Base-by-base conservation (phyloP, 2,113 vertebrate species). In the Thalassoma bifasciatum region DNA sequence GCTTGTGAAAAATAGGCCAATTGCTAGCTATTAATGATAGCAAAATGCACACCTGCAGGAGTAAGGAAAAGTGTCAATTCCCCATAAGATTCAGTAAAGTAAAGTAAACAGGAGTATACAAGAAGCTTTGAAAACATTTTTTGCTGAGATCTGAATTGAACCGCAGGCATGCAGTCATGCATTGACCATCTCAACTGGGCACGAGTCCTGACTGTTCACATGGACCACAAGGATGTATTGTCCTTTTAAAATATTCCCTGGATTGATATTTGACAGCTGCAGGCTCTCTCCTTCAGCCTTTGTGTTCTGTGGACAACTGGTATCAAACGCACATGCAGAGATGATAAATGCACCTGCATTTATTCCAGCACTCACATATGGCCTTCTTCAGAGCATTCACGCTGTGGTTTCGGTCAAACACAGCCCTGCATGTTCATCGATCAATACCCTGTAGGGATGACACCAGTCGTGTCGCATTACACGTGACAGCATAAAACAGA, bases 291-390 rank as follows among this genome's bases (percentile, higher is more conserved):
- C 50, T 77, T 58, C 52, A 10, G 34, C 30, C 36, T 57, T 34
- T 67, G 47, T 37, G 1, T 75, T 76, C 51, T 49, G 23, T 47
- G 65, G 57, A 85, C 81, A 73, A 72, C 40, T 8, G 67, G 71
- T 78, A 77, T 82, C 66, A 85, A 74, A 38, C 10, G 30, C 66
- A 68, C 61, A 50, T n/a, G n/a, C 77, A 72, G 77, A 57, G 60
- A 49, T 56, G 26, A 57, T 23, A 34, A 36, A 46, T 40, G 19
- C 54, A 38, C 69, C 38, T 52, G 62, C 19, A 47, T 60, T 16
- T 22, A 53, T 37, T 54, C 36, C 34, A n/a, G 60, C 47, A 56
- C 19, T 30, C 30, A 34, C 17, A 79, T 77, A 44, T 47, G 53
- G 19, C 8, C 47, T 13, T 6, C 19, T 38, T 64, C 16, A 66